Evolutionary conservation across 2,888 invertebrate genomes (phyloP).

Genomic region (Nymphalis polychloros): DNA sequence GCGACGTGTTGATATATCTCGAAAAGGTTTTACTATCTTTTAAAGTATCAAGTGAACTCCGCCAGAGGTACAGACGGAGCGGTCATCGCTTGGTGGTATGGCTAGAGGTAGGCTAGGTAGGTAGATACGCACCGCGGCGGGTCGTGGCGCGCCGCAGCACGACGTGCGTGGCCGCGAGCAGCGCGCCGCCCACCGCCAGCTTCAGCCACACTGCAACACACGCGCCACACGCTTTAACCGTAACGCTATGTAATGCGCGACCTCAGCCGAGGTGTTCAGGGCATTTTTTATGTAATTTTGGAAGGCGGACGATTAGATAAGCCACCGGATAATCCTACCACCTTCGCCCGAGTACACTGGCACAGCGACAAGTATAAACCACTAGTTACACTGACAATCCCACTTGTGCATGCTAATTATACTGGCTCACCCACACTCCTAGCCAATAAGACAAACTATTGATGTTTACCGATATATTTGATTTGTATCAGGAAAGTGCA

Average conservation of each 20-base stretch:
- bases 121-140: constrained; percentile 85
- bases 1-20: background rate
- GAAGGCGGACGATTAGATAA: background rate
- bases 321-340: no score
- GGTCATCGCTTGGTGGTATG: constrained; percentile 29
- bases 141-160: constrained; percentile 86
- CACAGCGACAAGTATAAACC: no score
- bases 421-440: no score
- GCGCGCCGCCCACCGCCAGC: constrained; percentile 91
- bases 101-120: constrained; percentile 33
- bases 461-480: no score
- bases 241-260: constrained; percentile 12
- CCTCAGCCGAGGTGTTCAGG: no score
- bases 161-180: constrained; percentile 92
- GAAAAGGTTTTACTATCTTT: background rate
- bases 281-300: background rate
- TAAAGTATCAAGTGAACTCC: background rate
- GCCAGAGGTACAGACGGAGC: background rate
- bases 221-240: constrained; percentile 49
- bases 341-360: no score
- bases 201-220: constrained; percentile 94
- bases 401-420: no score
- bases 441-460: no score
- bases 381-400: no score
- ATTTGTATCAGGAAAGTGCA: no score